These are phyloP conservation scores for Etheostoma nigrum DNA, from an alignment of 2,797 vertebrate genomes.

Conservation along the genomic window DNA sequence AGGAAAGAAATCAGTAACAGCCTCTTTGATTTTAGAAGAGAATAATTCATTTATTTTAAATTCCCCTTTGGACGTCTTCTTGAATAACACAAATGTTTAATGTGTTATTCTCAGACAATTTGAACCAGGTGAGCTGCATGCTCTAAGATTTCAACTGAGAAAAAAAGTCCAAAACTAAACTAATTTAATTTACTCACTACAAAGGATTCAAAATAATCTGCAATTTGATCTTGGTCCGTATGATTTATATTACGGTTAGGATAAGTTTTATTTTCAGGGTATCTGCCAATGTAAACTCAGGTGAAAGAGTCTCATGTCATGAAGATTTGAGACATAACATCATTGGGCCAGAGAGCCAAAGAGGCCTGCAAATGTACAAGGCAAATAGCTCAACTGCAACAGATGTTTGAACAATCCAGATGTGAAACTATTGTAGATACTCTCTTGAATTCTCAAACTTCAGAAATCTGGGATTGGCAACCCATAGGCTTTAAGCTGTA, in stretches of 20 bases:
- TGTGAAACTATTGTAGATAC: conserved; percentile 40
- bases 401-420: conserved; percentile 61
- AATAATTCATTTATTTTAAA: conserved; percentile 38
- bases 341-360: conserved; percentile 43
- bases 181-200: conserved; percentile 58
- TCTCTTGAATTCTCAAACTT: conserved; percentile 2
- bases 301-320: conserved; percentile 56
- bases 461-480: conserved; percentile 1
- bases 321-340: conserved; percentile 51
- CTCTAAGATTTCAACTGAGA: conserved; percentile 59
- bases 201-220: conserved; percentile 60
- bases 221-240: conserved; percentile 40
- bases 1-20: conserved; percentile 3
- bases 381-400: conserved; percentile 40
- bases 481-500: not conserved
- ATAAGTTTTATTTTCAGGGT: conserved; percentile 58
- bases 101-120: conserved; percentile 64
- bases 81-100: conserved; percentile 56
- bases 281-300: conserved; percentile 44
- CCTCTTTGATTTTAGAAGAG: conserved; percentile 11
- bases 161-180: conserved; percentile 54
- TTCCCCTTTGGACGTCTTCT: conserved; percentile 27
- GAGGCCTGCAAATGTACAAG: conserved; percentile 38
- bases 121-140: conserved; percentile 73
- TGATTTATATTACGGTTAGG: conserved; percentile 57